Percentiles rank a stretch among this genome's conserved stretches.
Conservation (phyloP, 2,888 invertebrate species). For the Drosophila mettleri region DNA sequence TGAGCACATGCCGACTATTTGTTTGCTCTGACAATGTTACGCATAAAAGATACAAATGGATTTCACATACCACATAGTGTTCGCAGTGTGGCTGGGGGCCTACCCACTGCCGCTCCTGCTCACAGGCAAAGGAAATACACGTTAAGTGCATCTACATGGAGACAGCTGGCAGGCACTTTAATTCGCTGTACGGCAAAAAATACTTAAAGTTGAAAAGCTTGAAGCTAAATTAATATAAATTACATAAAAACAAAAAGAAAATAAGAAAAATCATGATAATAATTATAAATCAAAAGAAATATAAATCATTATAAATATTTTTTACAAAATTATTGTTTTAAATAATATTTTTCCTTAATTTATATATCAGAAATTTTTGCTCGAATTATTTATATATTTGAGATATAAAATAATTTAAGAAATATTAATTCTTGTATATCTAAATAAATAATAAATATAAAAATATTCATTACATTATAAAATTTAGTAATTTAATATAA, state of each 20-base stretch:
- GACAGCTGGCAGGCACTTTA: background rate
- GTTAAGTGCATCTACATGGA: background rate
- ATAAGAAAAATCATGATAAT: background rate
- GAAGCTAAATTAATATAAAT: background rate
- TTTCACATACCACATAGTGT: conserved; percentile 17
- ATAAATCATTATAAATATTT: too few relatives aligned
- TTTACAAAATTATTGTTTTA: too few relatives aligned
- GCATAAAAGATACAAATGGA: conserved; percentile 53
- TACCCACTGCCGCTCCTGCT: conserved; percentile 6
- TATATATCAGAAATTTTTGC: too few relatives aligned
- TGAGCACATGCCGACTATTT: conserved; percentile 43
- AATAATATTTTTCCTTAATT: too few relatives aligned
- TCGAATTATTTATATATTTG: too few relatives aligned
- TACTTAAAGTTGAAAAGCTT: background rate
- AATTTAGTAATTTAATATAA: too few relatives aligned
- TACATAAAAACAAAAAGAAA: too few relatives aligned
- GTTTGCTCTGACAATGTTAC: conserved; percentile 33
- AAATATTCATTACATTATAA: too few relatives aligned
- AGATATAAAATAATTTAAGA: too few relatives aligned
- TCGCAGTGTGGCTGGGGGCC: background rate
- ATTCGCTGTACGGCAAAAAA: background rate
- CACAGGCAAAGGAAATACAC: conserved; percentile 9
- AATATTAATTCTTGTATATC: too few relatives aligned
- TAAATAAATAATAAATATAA: too few relatives aligned
- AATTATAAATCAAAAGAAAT: background rate